Base-by-base conservation (phyloP, 2,113 vertebrate genomes). In the Microcebus jonahi region DNA sequence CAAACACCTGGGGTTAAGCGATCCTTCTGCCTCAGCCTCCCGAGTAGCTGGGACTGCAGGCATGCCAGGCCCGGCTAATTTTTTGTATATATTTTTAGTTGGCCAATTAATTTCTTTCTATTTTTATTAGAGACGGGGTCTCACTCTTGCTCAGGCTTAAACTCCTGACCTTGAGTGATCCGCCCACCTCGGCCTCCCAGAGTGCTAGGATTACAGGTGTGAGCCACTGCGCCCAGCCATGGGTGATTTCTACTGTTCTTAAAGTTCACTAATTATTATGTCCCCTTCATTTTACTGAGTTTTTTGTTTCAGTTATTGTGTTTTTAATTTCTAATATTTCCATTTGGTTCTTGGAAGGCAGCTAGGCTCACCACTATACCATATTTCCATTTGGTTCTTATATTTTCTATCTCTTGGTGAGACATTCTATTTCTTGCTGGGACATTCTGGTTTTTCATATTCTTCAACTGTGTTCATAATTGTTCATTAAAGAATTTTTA, bases 291-390 rank as follows among this genome's bases (percentile, higher is more conserved):
- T 45, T 88, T 68, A 21, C 67, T 45, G 27, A 39, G 18, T 82
- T 91, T 91, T 95, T 55, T 6, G 48, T 83, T 88, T 95, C 8
- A 82, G 29, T 68, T 73, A 48, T 55, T 89, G 4, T 59, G 61
- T n/a, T 94, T 84, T 63, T 82, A 85, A 85, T n/a, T 86, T 85
- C 10, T 63, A 92, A 70, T 61, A 90, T 61, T 84, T 71, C 27
- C 27, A 67, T 70, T 73, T 82, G 14, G 18, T 55, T 59, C 45
- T 98, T 96, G 97, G 98, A 99, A 99, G 98, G 98, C 98, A 98
- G 98, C 98, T 98, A 98, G 98, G 98, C 97, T 98, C 97, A 98
- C 98, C 98, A 98, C 98, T 98, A 98, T 98, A 98, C 98, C 98
- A 98, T 10, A 48, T 48, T 48, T 48, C 48, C 48, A 48, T 48